phyloP scores from a whole-genome alignment of 2,888 invertebrate genomes.

The Galerucella calmariensis region DNA sequence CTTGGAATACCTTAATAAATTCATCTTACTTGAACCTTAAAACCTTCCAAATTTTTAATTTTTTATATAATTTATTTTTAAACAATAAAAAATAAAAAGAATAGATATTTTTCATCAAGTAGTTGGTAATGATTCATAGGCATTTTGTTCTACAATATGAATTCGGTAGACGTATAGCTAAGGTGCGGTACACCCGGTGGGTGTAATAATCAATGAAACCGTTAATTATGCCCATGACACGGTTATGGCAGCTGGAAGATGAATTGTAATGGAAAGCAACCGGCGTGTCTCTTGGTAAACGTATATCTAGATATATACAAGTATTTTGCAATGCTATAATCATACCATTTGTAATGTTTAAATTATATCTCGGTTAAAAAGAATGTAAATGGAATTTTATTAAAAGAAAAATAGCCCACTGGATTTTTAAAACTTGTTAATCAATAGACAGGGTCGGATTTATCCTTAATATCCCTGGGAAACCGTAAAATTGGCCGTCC shows the following conservation, averaged over 20 bases:
- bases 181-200: conserved; percentile 28
- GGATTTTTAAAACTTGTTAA: too few species aligned
- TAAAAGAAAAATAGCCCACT: background rate
- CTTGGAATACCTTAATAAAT: too few species aligned
- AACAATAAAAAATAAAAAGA: background rate
- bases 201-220: conserved; percentile 31
- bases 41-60: too few species aligned
- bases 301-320: conserved; percentile 4
- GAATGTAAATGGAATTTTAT: background rate
- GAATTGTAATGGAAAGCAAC: conserved; percentile 25
- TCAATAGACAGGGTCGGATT: too few species aligned
- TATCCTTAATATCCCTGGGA: too few species aligned
- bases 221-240: conserved; percentile 34
- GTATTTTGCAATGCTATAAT: conserved; percentile 7
- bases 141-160: background rate
- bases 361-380: conserved; percentile 6
- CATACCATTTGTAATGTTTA: conserved; percentile 1
- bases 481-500: too few species aligned
- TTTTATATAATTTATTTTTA: too few species aligned
- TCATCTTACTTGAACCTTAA: too few species aligned
- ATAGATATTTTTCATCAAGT: background rate
- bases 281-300: conserved; percentile 7
- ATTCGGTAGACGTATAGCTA: conserved; percentile 24
- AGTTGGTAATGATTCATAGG: background rate
- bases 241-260: conserved; percentile 32